Evolutionary conservation across 92 coral and sea anemone genomes (phyloP), one percentile per base, ranked within the genome.

Genomic region (Zoanthus sociatus): DNA sequence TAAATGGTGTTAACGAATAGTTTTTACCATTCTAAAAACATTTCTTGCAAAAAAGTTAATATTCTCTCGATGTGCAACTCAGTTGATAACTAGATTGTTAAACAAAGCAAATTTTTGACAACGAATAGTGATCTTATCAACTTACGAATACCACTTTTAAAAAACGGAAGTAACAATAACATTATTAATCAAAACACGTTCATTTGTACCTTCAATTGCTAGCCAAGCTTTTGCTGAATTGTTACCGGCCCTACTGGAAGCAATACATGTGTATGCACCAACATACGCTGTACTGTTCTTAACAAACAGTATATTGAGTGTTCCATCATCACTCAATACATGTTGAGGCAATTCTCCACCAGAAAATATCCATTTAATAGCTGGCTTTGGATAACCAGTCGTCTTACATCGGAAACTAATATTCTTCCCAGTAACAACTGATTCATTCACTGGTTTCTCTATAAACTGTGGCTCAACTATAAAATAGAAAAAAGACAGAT

Each of bases 181-280:
- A 18, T 50, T 3, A 20, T 26, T 26, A 8, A 30, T 4, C 15
- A 8, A 61, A 18, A 15, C 9, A 15, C 0, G 9, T 9, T 17
- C 3, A 10, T 18, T 33, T 18, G 21, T 11, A 77, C 82, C 82
- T 5, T 54, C 47, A 77, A 77, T 61, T 21, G 64, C 21, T 77
- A 77, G 61, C 82, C 82, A 77, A 18, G 82, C 82, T 17, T 45
- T 53, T 50, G 67, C 64, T n/a, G 82, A 77, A 7, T 30, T 77
- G 15, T 21, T 10, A 9, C 82, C 82, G 5, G 82, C 68, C 2
- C 46, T 54, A 13, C 82, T 77, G 26, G 67, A 53, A 14, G 82
- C 82, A 9, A 17, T 77, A 20, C 82, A 77, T 8, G 67, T 77
- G 67, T 77, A 77, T 20, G 21, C 47, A 32, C 82, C 82, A 50